Conservation (phyloP, 2,113 vertebrate genomes). For the Sardina pilchardus region DNA sequence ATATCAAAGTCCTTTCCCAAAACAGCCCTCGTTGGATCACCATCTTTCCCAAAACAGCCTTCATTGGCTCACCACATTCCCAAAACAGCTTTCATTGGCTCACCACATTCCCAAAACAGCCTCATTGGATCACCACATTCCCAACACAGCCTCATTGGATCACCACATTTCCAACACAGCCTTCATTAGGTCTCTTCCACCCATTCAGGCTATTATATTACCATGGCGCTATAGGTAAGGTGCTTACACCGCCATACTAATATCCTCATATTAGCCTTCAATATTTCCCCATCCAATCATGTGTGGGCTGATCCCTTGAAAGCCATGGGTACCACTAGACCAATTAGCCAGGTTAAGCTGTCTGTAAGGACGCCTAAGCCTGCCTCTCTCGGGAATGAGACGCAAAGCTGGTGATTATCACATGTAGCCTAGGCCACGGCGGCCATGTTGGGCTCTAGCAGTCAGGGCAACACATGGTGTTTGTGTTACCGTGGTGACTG, state of each 20-base stretch:
- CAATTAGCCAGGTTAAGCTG: slow-evolving; percentile 15
- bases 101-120: no score
- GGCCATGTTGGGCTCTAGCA: neutral
- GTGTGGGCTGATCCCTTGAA: neutral
- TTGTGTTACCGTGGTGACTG: neutral
- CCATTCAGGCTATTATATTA: neutral
- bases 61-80: no score
- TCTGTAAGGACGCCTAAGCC: neutral
- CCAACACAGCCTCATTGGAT: no score
- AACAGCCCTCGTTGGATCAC: no score
- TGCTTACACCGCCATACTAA: neutral
- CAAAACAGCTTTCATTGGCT: no score
- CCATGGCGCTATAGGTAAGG: neutral
- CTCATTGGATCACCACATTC: no score
- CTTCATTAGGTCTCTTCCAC: no score
- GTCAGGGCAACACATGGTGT: neutral
- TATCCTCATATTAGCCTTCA: neutral
- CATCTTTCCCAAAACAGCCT: no score
- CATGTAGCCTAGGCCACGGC: neutral
- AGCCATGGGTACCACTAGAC: neutral
- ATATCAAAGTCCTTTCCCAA: no score
- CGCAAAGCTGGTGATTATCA: neutral
- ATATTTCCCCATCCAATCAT: neutral
- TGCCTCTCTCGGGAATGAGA: neutral
- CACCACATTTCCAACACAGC: no score